Evolutionary conservation across 1,140 invertebrate genomes (phyloP).

Genomic region (Trigoniulus corallinus): DNA sequence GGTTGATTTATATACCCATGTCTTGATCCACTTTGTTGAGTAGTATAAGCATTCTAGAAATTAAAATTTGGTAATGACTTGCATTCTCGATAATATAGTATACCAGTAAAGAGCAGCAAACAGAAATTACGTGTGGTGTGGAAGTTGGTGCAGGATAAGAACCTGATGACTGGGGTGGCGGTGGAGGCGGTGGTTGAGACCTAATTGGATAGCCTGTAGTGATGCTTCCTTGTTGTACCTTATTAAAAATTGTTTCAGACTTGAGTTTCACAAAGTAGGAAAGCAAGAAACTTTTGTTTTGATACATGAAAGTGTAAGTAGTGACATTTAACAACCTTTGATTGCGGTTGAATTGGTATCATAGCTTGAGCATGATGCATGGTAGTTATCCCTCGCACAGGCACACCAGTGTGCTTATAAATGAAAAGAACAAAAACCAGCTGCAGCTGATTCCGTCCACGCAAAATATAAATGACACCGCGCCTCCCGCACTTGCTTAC

Average conservation of each 20-base stretch:
- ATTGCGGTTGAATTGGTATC: conserved; percentile 4
- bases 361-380: not conserved
- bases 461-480: not conserved
- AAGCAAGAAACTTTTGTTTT: not conserved
- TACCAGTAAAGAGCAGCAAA: not conserved
- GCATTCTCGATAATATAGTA: not conserved
- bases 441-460: not conserved
- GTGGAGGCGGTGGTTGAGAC: conserved; percentile 15
- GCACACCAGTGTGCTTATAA: not conserved
- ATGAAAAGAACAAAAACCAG: not conserved
- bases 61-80: not conserved
- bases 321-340: not conserved
- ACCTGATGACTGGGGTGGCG: conserved; percentile 11
- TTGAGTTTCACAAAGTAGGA: not conserved
- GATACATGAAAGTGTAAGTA: not conserved
- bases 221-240: conserved; percentile 31
- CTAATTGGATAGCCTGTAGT: conserved; percentile 37
- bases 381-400: not conserved
- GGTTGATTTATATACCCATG: too few relatives aligned
- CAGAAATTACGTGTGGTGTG: not conserved
- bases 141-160: not conserved
- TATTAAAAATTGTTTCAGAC: conserved; percentile 1
- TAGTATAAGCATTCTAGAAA: not conserved
- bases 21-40: not conserved
- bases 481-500: not conserved